phyloP scores from a whole-genome alignment of 2,888 invertebrate species.

The Adela reaumurella region DNA sequence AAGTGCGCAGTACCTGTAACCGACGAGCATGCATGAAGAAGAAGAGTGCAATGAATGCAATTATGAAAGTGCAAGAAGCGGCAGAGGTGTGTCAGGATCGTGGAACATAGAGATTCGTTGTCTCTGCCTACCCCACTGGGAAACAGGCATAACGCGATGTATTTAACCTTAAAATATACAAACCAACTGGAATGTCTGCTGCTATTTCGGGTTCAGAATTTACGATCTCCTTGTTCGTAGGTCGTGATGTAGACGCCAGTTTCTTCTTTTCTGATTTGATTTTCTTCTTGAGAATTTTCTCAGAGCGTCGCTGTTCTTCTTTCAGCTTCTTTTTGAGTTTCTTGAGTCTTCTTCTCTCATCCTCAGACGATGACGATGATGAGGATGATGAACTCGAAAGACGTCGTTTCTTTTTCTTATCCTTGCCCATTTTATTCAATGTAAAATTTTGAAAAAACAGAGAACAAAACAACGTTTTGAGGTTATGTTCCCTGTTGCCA shows the following conservation, averaged over 20 bases:
- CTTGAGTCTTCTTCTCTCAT: slow-evolving; percentile 49
- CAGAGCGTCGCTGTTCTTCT: slow-evolving; percentile 51
- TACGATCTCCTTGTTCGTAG: slow-evolving; percentile 15
- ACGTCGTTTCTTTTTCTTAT: slow-evolving; percentile 37
- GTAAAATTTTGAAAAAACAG: slow-evolving; percentile 1
- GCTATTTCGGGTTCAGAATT: slow-evolving; percentile 20
- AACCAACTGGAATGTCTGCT: slow-evolving; percentile 45
- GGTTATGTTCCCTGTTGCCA: no score
- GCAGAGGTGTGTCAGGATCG: no score
- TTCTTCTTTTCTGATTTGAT: slow-evolving; percentile 43
- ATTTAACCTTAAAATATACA: background rate
- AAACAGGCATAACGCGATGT: no score
- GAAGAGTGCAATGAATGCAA: no score
- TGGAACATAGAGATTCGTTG: no score
- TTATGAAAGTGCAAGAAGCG: no score
- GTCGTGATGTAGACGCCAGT: slow-evolving; percentile 24
- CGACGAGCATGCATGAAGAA: no score
- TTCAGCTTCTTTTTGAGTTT: slow-evolving; percentile 55
- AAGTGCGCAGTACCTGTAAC: no score
- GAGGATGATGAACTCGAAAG: slow-evolving; percentile 39
- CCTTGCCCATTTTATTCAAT: slow-evolving; percentile 29
- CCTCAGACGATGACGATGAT: slow-evolving; percentile 36
- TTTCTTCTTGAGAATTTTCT: slow-evolving; percentile 50
- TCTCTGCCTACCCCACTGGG: no score
- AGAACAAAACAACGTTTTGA: no score